Conservation (phyloP, 1,140 invertebrate species). For the Gryllus bimaculatus region DNA sequence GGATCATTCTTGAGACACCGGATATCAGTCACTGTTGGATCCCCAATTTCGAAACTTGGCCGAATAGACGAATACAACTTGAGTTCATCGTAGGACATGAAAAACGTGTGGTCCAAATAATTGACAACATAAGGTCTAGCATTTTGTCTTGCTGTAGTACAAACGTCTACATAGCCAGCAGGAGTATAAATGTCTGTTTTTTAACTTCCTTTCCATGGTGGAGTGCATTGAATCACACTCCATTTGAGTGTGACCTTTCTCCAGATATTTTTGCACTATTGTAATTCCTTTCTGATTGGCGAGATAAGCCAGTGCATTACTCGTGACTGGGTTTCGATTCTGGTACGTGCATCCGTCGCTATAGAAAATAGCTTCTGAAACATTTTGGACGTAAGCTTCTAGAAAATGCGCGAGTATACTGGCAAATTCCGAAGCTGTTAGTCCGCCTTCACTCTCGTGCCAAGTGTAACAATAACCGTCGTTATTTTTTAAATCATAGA, state of each 20-base stretch:
- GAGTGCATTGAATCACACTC: conserved; percentile 18
- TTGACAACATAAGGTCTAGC: conserved; percentile 23
- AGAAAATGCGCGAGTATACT: conserved; percentile 22
- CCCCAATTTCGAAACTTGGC: conserved; percentile 27
- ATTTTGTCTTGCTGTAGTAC: conserved; percentile 16
- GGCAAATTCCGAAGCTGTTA: conserved; percentile 30
- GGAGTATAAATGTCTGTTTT: conserved; percentile 23
- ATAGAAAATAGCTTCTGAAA: conserved; percentile 23
- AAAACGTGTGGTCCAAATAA: conserved; percentile 15
- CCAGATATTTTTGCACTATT: conserved; percentile 29
- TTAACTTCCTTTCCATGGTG: conserved; percentile 17
- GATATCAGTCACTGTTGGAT: conserved; percentile 29
- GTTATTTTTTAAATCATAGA: conserved; percentile 28
- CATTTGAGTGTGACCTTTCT: conserved; percentile 27
- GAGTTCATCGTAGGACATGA: no score
- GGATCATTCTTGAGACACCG: conserved; percentile 27
- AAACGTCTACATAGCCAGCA: conserved; percentile 22
- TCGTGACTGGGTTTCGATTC: conserved; percentile 25
- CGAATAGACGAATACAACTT: no score
- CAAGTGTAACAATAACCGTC: conserved; percentile 21
- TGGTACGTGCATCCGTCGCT: conserved; percentile 19
- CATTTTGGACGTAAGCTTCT: conserved; percentile 14
- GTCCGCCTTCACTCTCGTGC: conserved; percentile 18
- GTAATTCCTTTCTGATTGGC: conserved; percentile 22
- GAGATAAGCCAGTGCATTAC: conserved; percentile 24